phyloP scores from a whole-genome alignment of 2,888 invertebrate genomes.

The Metalampra italica region DNA sequence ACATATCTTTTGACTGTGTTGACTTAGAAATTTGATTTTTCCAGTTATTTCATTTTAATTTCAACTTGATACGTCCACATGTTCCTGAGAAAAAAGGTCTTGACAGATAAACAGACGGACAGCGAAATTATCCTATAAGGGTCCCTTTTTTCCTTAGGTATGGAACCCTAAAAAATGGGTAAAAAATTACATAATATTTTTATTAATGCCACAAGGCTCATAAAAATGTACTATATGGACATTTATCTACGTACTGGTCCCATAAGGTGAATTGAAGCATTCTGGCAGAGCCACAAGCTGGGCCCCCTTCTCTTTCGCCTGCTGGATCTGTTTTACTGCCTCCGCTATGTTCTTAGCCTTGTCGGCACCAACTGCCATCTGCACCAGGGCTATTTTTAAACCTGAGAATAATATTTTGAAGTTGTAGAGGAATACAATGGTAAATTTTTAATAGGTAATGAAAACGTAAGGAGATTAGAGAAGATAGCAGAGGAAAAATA shows the following conservation, averaged over 20 bases:
- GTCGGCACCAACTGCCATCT: constrained; percentile 86
- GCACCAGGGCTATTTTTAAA: constrained; percentile 88
- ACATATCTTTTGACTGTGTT: no score
- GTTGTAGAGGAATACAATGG: background rate
- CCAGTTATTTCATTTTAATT: no score
- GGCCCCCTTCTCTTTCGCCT: constrained; percentile 82
- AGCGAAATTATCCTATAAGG: no score
- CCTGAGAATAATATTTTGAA: constrained; percentile 49
- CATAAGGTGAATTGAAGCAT: constrained; percentile 97
- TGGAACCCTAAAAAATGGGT: no score
- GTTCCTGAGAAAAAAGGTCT: no score
- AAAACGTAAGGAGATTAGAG: background rate
- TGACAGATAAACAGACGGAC: no score
- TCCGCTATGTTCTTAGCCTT: constrained; percentile 86
- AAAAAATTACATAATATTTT: no score
- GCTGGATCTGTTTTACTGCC: constrained; percentile 84
- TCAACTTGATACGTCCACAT: no score
- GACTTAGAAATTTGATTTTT: no score
- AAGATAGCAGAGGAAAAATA: background rate
- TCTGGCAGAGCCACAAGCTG: constrained; percentile 85
- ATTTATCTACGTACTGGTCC: constrained; percentile 78
- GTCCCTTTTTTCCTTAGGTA: no score
- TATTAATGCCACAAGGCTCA: no score
- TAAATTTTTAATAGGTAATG: background rate
- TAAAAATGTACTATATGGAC: no score